A percentile compares a stretch with the other conserved stretches of the same genome.
Evolutionary conservation across 2,797 vertebrate genomes (phyloP).

Genomic region (Sciurus vulgaris): DNA sequence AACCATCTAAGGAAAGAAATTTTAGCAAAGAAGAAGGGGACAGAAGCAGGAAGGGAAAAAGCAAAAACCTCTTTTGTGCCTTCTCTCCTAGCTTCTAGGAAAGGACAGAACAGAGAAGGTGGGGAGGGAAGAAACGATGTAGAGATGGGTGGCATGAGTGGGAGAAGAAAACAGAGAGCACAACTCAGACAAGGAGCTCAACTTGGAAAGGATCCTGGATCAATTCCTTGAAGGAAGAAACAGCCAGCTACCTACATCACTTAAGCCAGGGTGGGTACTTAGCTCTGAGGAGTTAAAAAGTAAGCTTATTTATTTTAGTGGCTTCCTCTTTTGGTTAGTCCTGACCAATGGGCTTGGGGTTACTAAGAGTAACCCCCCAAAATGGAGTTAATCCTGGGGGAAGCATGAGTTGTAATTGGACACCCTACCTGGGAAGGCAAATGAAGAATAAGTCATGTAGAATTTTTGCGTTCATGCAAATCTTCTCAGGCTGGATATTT

Average conservation of each 20-base stretch:
- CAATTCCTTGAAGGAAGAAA: background rate
- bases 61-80: background rate
- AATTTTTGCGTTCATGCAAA: background rate
- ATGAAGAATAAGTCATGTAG: background rate
- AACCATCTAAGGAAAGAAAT: background rate
- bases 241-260: background rate
- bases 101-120: background rate
- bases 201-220: background rate
- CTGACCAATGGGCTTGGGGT: background rate
- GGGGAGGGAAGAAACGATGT: background rate
- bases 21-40: background rate
- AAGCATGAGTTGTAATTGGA: background rate
- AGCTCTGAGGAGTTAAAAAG: background rate
- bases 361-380: background rate
- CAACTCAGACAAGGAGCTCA: background rate
- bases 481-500: background rate
- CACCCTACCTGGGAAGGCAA: background rate
- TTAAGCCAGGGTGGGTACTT: background rate
- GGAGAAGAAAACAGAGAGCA: background rate
- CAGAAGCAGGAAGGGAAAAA: background rate
- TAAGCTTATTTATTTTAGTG: slow-evolving; percentile 24
- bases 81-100: background rate
- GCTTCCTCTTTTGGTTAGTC: background rate
- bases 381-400: background rate
- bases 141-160: background rate